Evolutionary conservation across 2,888 invertebrate species (phyloP).

Genomic region (Morinoia aosen): DNA sequence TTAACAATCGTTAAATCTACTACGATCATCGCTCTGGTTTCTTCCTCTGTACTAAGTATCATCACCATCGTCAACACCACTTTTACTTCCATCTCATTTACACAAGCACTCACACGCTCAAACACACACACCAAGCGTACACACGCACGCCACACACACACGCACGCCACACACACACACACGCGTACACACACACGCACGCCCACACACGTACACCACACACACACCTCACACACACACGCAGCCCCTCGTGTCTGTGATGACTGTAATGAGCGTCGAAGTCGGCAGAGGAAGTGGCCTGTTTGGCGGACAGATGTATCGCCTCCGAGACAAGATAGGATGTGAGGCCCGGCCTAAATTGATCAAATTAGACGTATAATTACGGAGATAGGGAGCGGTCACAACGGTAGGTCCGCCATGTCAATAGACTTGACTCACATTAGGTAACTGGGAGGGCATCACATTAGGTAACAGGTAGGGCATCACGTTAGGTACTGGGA

Average conservation of each 20-base stretch:
- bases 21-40: neutral
- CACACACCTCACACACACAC: neutral
- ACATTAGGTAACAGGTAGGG: neutral
- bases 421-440: neutral
- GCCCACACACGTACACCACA: neutral
- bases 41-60: neutral
- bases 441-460: neutral
- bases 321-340: neutral
- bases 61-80: neutral
- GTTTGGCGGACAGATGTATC: slow-evolving; percentile 36
- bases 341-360: neutral
- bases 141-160: neutral
- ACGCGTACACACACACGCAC: neutral
- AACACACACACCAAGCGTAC: neutral
- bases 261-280: neutral
- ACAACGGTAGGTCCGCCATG: neutral
- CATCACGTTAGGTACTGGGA: too few species aligned
- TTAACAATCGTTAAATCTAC: too few species aligned
- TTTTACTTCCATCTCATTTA: neutral
- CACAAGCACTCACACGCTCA: neutral
- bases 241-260: neutral
- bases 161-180: neutral
- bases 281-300: neutral
- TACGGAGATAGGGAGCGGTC: neutral
- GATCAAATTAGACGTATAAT: slow-evolving; percentile 44